Evolutionary conservation across 2,113 vertebrate genomes (phyloP).

Genomic region (Tringa solitaria): DNA sequence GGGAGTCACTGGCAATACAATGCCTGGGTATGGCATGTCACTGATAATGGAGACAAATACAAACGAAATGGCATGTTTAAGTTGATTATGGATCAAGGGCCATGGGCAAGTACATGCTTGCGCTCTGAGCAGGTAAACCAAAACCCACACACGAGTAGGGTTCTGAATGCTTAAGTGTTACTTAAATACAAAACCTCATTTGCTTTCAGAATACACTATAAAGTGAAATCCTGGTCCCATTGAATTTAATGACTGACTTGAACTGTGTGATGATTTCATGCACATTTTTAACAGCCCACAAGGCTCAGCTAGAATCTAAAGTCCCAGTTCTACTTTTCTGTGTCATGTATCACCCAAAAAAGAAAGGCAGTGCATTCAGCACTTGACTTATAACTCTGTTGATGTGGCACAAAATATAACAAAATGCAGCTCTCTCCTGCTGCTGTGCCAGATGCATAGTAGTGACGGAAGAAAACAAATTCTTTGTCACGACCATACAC

Average conservation of each 20-base stretch:
- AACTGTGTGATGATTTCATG: background rate
- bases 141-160: background rate
- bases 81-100: background rate
- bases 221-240: background rate
- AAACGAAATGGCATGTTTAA: background rate
- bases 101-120: background rate
- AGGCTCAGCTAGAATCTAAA: background rate
- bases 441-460: accelerated
- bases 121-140: background rate
- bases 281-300: background rate
- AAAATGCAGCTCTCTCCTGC: background rate
- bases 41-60: background rate
- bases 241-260: background rate
- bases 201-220: background rate
- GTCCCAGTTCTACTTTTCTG: background rate
- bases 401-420: background rate
- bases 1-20: background rate
- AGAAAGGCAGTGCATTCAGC: background rate
- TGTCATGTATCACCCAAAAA: background rate
- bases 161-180: background rate
- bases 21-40: background rate
- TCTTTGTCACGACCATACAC: background rate
- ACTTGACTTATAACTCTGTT: background rate
- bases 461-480: background rate
- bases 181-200: background rate